Percentiles rank a stretch among this genome's conserved stretches.
phyloP scores from a whole-genome alignment of 2,888 invertebrate genomes.

The Limnephilus lunatus region DNA sequence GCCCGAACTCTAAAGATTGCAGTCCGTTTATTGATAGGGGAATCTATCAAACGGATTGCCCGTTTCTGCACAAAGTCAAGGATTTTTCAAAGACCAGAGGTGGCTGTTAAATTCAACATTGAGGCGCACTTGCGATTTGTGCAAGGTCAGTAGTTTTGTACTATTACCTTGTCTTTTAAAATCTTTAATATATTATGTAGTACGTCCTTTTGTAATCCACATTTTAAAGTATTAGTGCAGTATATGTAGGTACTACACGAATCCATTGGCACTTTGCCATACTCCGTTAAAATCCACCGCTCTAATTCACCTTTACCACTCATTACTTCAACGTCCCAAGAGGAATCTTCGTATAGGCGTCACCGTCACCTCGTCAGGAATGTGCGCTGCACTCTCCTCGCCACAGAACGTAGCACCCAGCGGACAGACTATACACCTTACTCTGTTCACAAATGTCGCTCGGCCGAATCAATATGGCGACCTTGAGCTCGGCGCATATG shows the following conservation, averaged over 20 bases:
- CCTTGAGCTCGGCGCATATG: slow-evolving; percentile 20
- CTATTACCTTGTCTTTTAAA: too few relatives aligned
- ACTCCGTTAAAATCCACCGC: not conserved
- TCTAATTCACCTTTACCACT: not conserved
- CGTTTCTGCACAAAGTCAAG: too few relatives aligned
- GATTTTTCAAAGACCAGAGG: too few relatives aligned
- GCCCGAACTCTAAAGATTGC: too few relatives aligned
- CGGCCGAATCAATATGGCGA: slow-evolving; percentile 30
- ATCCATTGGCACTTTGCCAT: not conserved
- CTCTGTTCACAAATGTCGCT: not conserved
- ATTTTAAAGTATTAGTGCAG: not conserved
- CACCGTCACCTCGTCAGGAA: not conserved
- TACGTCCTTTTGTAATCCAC: not conserved
- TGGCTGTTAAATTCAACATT: too few relatives aligned
- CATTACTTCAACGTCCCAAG: not conserved
- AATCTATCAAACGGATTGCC: too few relatives aligned
- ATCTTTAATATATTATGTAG: too few relatives aligned
- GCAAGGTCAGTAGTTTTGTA: too few relatives aligned
- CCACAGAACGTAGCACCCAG: not conserved
- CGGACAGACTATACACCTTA: not conserved
- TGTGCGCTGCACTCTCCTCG: not conserved
- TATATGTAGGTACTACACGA: not conserved
- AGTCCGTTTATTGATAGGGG: too few relatives aligned
- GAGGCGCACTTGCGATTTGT: too few relatives aligned
- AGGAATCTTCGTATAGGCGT: not conserved